A percentile compares a stretch with the other conserved stretches of the same genome.
These are phyloP conservation scores for Hydrophis major DNA, from an alignment of 2,797 vertebrate genomes.

Conservation along the genomic window DNA sequence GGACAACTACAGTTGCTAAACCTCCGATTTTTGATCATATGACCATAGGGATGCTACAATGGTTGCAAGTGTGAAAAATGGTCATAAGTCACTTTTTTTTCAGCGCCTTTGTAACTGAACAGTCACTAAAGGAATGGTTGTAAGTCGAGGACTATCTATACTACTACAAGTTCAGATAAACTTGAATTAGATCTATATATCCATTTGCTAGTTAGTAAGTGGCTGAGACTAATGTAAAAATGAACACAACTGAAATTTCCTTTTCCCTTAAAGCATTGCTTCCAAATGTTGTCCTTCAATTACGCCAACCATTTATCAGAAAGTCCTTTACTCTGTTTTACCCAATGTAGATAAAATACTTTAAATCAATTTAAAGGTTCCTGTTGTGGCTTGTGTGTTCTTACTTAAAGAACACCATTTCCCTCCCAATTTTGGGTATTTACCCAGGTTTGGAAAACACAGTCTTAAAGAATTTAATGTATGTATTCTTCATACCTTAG, in stretches of 20 bases:
- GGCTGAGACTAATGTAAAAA: not conserved
- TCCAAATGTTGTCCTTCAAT: not conserved
- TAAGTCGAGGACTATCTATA: not conserved
- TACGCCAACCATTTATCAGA: not conserved
- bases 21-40: not conserved
- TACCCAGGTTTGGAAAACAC: not conserved
- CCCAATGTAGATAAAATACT: not conserved
- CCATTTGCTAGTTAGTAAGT: not conserved
- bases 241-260: not conserved
- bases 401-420: not conserved
- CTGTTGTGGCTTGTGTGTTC: not conserved
- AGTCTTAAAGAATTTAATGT: not conserved
- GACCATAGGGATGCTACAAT: not conserved
- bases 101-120: not conserved
- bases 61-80: not conserved
- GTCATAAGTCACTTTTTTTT: not conserved
- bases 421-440: not conserved
- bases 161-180: not conserved
- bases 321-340: not conserved
- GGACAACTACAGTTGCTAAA: not conserved
- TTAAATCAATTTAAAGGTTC: not conserved
- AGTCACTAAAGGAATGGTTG: not conserved
- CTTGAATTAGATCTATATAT: not conserved
- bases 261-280: not conserved
- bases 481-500: not conserved